Percentiles rank a stretch among this genome's conserved stretches.
Conservation (phyloP, 2,797 vertebrate species). For the Astyanax mexicanus region DNA sequence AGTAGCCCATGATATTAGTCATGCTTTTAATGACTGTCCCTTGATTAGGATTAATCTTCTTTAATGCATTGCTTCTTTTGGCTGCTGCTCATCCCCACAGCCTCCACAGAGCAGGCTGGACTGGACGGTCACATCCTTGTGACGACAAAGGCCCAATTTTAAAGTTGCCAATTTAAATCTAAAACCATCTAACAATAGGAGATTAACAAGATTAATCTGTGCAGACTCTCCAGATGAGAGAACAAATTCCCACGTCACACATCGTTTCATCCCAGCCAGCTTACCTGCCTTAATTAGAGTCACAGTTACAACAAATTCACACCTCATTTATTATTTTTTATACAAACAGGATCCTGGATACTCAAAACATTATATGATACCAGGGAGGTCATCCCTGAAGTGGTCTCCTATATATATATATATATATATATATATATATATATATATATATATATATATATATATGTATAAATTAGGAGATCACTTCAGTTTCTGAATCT, state of each 20-base stretch:
- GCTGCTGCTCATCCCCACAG: neutral
- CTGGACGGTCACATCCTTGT: neutral
- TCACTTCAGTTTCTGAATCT: too few relatives aligned
- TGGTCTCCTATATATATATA: too few relatives aligned
- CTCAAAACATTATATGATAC: too few relatives aligned
- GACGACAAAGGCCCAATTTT: neutral
- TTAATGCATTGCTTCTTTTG: neutral
- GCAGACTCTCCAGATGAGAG: neutral
- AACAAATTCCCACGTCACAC: neutral
- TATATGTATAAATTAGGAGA: too few relatives aligned
- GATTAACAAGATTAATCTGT: neutral
- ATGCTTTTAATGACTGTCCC: neutral
- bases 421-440: too few relatives aligned
- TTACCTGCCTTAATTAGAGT: neutral
- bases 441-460: too few relatives aligned
- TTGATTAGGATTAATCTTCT: neutral
- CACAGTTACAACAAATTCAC: neutral
- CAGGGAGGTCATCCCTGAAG: too few relatives aligned
- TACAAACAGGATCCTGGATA: neutral
- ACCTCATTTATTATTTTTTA: neutral
- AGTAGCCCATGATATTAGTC: neutral
- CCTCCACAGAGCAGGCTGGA: neutral
- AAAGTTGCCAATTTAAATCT: neutral
- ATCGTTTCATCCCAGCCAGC: neutral
- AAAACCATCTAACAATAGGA: neutral